Evolutionary conservation across 2,888 invertebrate species (phyloP).

Genomic region (Cordylochernes scorpioides): DNA sequence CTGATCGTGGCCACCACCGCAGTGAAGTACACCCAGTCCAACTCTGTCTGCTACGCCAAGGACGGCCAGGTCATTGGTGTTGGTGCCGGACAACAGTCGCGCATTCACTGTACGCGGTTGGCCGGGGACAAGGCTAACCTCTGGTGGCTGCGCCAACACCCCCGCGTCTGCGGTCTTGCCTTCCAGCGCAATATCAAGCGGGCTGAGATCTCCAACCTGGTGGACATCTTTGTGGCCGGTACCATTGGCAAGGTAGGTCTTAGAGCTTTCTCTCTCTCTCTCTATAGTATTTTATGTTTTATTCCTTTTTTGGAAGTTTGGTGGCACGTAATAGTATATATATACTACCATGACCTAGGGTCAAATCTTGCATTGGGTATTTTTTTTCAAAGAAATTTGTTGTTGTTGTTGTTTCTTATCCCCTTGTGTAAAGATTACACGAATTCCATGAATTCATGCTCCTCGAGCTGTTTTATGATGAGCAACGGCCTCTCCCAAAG

Average conservation of each 20-base stretch:
- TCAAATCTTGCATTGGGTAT: no score
- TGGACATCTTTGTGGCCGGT: conserved; percentile 76
- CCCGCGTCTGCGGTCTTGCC: conserved; percentile 47
- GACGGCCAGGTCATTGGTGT: conserved; percentile 75
- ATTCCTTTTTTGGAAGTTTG: not conserved
- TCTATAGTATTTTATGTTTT: not conserved
- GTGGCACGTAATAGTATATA: no score
- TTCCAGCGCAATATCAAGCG: conserved; percentile 62
- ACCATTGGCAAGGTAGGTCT: conserved; percentile 48
- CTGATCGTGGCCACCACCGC: conserved; percentile 84
- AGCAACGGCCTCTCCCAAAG: no score
- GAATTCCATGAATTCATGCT: no score
- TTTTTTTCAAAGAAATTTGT: no score
- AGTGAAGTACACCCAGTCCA: conserved; percentile 90
- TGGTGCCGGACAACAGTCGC: conserved; percentile 94
- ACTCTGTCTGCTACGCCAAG: conserved; percentile 85
- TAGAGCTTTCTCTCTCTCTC: conserved; percentile 1
- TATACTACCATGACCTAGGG: no score
- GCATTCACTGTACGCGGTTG: conserved; percentile 88
- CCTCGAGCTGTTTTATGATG: no score
- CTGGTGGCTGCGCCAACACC: conserved; percentile 92
- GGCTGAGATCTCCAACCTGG: conserved; percentile 75
- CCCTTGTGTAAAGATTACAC: no score
- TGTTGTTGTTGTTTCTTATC: no score
- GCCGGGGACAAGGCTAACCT: conserved; percentile 91